Percentiles rank a stretch among this genome's conserved stretches.
Conservation (phyloP, 2,797 vertebrate species). For the Vespertilio murinus region DNA sequence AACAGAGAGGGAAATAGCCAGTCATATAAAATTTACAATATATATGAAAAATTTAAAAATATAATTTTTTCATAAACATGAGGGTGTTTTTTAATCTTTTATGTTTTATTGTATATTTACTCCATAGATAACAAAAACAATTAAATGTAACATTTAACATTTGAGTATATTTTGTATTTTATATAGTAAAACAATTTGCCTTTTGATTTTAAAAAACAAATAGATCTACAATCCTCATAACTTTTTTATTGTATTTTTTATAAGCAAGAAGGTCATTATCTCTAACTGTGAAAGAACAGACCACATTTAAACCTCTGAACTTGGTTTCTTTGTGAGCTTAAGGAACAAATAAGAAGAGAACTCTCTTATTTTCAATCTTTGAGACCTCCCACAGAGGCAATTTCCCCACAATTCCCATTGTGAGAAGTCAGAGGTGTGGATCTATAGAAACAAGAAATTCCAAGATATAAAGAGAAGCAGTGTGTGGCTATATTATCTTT, state of each 20-base stretch:
- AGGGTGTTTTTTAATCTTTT: background rate
- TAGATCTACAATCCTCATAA: background rate
- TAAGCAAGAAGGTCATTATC: background rate
- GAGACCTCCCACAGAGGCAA: background rate
- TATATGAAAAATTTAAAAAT: background rate
- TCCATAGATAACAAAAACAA: background rate
- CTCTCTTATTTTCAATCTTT: background rate
- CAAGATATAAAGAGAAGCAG: background rate
- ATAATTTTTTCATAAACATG: background rate
- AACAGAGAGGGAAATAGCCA: background rate
- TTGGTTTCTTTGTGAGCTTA: background rate
- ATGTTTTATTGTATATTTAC: background rate
- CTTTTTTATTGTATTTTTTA: background rate
- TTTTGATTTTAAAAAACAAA: conserved; percentile 5
- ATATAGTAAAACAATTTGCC: background rate
- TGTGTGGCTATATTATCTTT: background rate
- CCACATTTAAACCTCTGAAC: background rate
- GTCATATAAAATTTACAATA: background rate
- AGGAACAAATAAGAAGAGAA: background rate
- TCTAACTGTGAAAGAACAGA: background rate
- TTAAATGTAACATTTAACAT: background rate
- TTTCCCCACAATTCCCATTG: background rate
- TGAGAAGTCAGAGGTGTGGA: background rate
- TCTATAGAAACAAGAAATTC: background rate
- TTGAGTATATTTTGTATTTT: background rate